These are phyloP conservation scores for Delichon dasypus DNA, from an alignment of 2,797 vertebrate genomes.

Conservation along the genomic window DNA sequence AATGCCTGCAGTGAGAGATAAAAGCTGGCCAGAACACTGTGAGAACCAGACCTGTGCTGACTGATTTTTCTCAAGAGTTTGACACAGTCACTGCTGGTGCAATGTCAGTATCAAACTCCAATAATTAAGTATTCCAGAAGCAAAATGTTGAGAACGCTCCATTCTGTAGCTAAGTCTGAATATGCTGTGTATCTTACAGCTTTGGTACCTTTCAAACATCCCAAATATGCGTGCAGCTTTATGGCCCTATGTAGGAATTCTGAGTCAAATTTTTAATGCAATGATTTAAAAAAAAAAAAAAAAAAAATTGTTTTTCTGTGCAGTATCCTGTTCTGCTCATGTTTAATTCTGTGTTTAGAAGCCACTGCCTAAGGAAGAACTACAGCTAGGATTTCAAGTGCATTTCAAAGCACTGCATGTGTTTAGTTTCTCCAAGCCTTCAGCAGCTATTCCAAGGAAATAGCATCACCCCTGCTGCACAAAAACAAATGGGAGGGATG, in stretches of 20 bases:
- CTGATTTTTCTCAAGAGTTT: not conserved
- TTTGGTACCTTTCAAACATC: not conserved
- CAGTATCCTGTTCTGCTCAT: not conserved
- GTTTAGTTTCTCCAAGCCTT: not conserved
- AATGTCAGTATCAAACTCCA: not conserved
- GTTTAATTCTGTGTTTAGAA: conserved; percentile 26
- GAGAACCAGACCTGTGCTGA: not conserved
- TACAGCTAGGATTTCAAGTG: not conserved
- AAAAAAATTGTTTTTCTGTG: not conserved
- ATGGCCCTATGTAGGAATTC: not conserved
- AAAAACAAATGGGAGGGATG: not conserved
- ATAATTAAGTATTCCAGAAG: not conserved
- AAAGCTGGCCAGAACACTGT: not conserved
- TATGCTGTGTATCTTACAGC: not conserved
- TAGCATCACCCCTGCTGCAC: not conserved
- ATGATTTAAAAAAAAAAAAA: not conserved
- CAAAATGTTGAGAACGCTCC: not conserved
- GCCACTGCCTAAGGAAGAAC: not conserved
- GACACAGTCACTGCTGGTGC: not conserved
- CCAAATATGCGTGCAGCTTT: not conserved
- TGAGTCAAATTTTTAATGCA: not conserved
- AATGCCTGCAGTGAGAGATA: not conserved
- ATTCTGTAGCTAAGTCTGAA: not conserved
- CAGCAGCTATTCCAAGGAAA: not conserved
- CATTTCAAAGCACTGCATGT: not conserved